Evolutionary conservation across 2,888 invertebrate species (phyloP), one percentile per base, ranked within the genome.

Genomic region (Cistogaster globosa): DNA sequence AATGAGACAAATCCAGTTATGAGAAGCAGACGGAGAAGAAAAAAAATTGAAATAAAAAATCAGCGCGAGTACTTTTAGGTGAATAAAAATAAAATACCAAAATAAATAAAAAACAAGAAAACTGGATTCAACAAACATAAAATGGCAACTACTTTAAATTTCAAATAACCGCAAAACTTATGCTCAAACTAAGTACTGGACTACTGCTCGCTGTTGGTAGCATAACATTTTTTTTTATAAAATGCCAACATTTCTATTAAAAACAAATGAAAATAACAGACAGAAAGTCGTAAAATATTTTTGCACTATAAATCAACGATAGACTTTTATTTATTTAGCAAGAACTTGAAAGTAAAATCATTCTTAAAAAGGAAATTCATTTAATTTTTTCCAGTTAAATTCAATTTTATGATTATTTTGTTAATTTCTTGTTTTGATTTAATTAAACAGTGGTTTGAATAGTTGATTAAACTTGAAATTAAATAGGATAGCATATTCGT

Each of bases 221-320:
- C 20, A 20, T 8, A 65, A 4, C 18, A 53, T 62, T n/a, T 22
- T 6, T 32, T 65, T n/a, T 38, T 55, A 65, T 14, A 26, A 57
- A 57, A 57, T 26, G 32, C n/a, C 18, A 45, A 42, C 18, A 55
- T 63, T 42, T 26, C 8, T 57, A 65, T 20, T 26, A 38, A 65
- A 65, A 57, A 45, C 45, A 51, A 72, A 68, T 20, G 12, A n/a
- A 45, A 69, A 12, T 0, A 81, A 20, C 2, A 48, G 45, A 1
- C 32, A 63, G 7, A 22, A 20, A 32, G 3, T 36, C 9, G 7
- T 12, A 36, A 32, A 77, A 51, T 45, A 36, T 63, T 83, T 69
- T 58, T 58, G 69, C 60, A 51, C 26, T 65, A 72, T 72, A 76
- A 84, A 60, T 72, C 67, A 65, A 26, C 65, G 16, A 65, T 67